A percentile compares a stretch with the other conserved stretches of the same genome.
Evolutionary conservation across 2,113 vertebrate genomes (phyloP).

Genomic region (Chaetorhynchus papuensis): DNA sequence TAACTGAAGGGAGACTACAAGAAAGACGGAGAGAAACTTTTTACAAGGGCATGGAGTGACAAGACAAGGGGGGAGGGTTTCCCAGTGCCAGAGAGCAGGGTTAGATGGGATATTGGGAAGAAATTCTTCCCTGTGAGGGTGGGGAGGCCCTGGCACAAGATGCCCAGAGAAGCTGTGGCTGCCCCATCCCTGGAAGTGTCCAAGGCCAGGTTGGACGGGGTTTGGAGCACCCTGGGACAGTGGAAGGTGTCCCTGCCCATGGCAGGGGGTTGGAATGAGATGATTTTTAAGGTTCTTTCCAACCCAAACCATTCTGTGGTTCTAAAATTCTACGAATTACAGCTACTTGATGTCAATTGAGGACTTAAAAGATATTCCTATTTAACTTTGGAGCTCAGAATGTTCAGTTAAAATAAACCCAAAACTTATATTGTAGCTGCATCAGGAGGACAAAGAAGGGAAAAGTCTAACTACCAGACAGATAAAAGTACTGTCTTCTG

Average conservation of each 20-base stretch:
- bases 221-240: background rate
- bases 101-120: background rate
- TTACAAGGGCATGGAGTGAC: background rate
- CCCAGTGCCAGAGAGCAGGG: background rate
- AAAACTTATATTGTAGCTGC: background rate
- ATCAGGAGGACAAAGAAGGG: background rate
- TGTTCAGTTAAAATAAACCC: background rate
- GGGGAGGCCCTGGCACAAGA: accelerated
- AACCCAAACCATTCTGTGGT: background rate
- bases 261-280: background rate
- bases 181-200: background rate
- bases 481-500: background rate
- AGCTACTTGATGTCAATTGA: background rate
- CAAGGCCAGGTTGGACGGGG: accelerated
- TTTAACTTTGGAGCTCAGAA: background rate
- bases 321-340: background rate
- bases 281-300: background rate
- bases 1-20: background rate
- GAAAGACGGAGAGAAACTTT: background rate
- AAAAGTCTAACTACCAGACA: background rate
- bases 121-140: background rate
- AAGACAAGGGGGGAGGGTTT: background rate
- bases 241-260: background rate
- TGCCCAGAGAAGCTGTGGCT: background rate
- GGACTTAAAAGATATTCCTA: background rate